phyloP scores from a whole-genome alignment of 2,888 invertebrate genomes.

The Beris chalybata region DNA sequence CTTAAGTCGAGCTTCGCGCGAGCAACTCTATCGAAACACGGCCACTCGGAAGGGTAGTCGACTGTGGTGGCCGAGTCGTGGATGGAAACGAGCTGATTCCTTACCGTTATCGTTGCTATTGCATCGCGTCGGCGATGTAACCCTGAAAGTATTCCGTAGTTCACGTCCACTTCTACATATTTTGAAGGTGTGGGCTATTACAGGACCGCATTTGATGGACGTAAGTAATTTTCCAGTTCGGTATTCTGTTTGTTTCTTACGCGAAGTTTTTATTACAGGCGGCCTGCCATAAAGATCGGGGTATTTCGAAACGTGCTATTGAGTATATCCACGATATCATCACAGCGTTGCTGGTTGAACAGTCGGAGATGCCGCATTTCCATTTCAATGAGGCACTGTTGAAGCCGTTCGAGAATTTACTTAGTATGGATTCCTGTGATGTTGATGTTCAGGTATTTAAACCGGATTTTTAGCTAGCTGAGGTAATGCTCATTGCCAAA shows the following conservation, averaged over 20 bases:
- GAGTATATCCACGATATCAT: constrained; percentile 91
- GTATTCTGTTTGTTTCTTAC: constrained; percentile 4
- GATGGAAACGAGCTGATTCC: constrained; percentile 56
- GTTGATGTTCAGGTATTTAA: constrained; percentile 79
- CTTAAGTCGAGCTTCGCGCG: constrained; percentile 83
- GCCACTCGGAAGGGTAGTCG: constrained; percentile 56
- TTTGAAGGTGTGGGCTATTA: constrained; percentile 90
- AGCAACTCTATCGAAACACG: constrained; percentile 62
- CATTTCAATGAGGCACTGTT: constrained; percentile 94
- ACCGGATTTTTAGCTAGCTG: too few species aligned
- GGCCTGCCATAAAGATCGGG: constrained; percentile 86
- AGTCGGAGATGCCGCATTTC: constrained; percentile 87
- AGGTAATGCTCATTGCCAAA: too few species aligned
- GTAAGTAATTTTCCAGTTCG: constrained; percentile 54
- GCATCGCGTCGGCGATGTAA: constrained; percentile 84
- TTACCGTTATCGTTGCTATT: constrained; percentile 66
- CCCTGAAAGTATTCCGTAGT: constrained; percentile 82
- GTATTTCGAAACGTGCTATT: constrained; percentile 88
- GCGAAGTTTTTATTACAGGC: constrained; percentile 62
- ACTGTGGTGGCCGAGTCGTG: constrained; percentile 56
- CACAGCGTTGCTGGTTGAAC: constrained; percentile 81
- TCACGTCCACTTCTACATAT: constrained; percentile 87
- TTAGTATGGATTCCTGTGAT: constrained; percentile 91
- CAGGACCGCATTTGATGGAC: constrained; percentile 93
- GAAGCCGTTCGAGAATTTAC: constrained; percentile 92